Percentiles rank a stretch among this genome's conserved stretches.
Conservation (phyloP, 2,113 vertebrate species). For the Saccopteryx leptura region DNA sequence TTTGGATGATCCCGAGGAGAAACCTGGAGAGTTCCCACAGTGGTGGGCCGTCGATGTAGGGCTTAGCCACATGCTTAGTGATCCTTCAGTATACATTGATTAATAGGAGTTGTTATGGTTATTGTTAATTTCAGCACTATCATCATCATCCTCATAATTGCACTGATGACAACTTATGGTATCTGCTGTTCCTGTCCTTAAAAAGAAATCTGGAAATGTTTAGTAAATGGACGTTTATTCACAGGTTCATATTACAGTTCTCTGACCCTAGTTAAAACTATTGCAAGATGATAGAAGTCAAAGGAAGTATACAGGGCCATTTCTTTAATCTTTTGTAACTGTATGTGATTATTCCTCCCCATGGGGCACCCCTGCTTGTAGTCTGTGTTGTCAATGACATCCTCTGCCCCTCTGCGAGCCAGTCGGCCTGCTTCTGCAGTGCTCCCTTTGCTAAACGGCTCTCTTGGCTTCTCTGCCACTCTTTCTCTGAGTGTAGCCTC, state of each 20-base stretch:
- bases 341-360: not conserved
- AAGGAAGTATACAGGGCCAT: not conserved
- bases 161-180: not conserved
- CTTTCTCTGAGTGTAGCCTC: not conserved
- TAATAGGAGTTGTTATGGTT: not conserved
- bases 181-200: not conserved
- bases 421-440: not conserved
- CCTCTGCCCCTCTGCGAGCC: not conserved
- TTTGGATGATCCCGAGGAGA: slow-evolving; percentile 34
- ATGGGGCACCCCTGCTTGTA: not conserved
- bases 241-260: not conserved
- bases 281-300: slow-evolving; percentile 27
- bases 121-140: not conserved
- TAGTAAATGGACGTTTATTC: slow-evolving; percentile 41
- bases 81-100: not conserved
- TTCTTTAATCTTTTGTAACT: slow-evolving; percentile 5
- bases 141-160: not conserved
- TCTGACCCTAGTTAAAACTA: not conserved
- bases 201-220: slow-evolving; percentile 7
- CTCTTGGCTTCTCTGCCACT: not conserved
- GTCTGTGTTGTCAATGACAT: not conserved
- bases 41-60: not conserved
- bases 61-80: not conserved
- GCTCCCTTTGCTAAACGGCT: not conserved
- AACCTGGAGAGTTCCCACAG: not conserved